Base-by-base conservation (phyloP, 2,113 vertebrate genomes). In the Serinus canaria region DNA sequence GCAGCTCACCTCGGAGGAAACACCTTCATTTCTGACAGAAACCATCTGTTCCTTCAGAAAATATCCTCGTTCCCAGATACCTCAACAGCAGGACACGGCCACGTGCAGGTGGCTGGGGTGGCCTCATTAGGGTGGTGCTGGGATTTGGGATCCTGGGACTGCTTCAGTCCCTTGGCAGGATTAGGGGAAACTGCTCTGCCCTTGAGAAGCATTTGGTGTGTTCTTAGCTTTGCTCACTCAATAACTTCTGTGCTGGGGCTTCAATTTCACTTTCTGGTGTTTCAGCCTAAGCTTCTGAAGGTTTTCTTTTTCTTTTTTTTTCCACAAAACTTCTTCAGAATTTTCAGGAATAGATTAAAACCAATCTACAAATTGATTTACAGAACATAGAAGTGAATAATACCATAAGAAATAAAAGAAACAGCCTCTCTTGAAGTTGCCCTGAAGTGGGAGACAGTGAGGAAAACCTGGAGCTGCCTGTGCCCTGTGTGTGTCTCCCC, bases 401-500 rank as follows among this genome's bases (percentile, higher is more conserved):
- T 24, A 9, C 20, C 4, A 0, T 27, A n/a, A 15, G 37, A 67
- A 84, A 27, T 21, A 15, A 31, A 64, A 85, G 37, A 49, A 58
- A 17, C 16, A 4, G 2, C 10, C 7, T 1, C 18, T 49, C 49
- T 52, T 1, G 2, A 44, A 37, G 19, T 12, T 35, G 31, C 17
- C 5, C 37, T 56, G 35, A n/a, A 46, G 25, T 67, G 24, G 43
- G 19, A 53, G 31, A 20, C 7, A 20, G 23, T 59, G 62, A 55
- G 31, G 39, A 56, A 27, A 60, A 2, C 8, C 62, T 49, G 60
- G 56, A 70, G 60, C 56, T 58, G 47, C 14, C 31, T 62, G 11
- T 87, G 13, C 13, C 16, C 55, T 44, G 14, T 52, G 5, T 35
- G 1, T 1, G 4, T 21, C 30, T 60, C 44, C 31, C 39, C 31